Evolutionary conservation across 2,888 invertebrate genomes (phyloP), one percentile per base, ranked within the genome.

Genomic region (Sialis lutaria): DNA sequence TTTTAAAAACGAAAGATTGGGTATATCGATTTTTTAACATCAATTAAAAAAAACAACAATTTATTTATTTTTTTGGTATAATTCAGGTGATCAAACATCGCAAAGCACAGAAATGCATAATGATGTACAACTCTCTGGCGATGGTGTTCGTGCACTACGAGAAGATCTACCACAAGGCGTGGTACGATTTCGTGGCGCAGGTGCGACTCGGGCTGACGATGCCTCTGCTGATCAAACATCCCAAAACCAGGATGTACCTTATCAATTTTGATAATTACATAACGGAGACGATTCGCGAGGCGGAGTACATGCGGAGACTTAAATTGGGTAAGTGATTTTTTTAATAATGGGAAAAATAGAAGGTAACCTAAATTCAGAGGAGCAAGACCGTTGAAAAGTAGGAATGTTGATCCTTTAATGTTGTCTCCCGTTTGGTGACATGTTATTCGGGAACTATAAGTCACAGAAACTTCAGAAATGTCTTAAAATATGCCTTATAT

Each of bases 141-240:
- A 77, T 78, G 49, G 85, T 88, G 4, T 79, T 90, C 51, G 73
- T 84, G 10, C 85, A 88, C 58, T 90, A 82, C 57, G 89, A 90
- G 64, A 72, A 83, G 56, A 77, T 87, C 49, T 84, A 86, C 61
- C 87, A 90, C 57, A 73, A 75, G 53, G 83, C 85, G 1, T 89
- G 89, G 89, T 75, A 68, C 51, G 76, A 81, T 57, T 80, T 82
- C 59, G 77, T 81, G 30, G 78, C 79, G 45, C 77, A 83, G 66
- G 81, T 84, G 59, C 64, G 67, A 42, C 57, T 74, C 47, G 78
- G 78, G 45, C 64, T 88, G 3, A 76, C 79, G 53, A 73, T 79
- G 0, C 85, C 88, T 0, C 66, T 89, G 8, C 60, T 89, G 40
- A 72, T 80, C 22, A 74, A 76, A 40, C 75, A 82, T 58, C 77